Conservation (phyloP, 2,888 invertebrate species). For the Dasypolia templi region DNA sequence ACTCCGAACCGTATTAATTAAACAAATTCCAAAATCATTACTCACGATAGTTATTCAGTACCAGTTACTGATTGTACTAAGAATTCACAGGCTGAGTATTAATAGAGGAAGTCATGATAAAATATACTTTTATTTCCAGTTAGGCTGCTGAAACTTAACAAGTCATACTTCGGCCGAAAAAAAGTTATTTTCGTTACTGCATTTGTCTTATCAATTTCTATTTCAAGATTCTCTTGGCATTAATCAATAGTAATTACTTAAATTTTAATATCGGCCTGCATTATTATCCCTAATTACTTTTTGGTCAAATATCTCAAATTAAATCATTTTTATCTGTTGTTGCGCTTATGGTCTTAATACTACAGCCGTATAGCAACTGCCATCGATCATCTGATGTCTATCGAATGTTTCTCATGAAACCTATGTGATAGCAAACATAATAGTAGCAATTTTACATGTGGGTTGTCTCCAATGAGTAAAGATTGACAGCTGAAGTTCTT, state of each 20-base stretch:
- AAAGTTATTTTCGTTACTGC: neutral
- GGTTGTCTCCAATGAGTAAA: slow-evolving; percentile 12
- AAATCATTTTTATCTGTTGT: slow-evolving; percentile 14
- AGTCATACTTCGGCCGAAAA: neutral
- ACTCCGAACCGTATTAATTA: slow-evolving; percentile 67
- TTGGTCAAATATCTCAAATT: neutral
- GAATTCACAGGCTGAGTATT: slow-evolving; percentile 25
- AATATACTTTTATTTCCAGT: slow-evolving; percentile 14
- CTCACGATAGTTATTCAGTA: slow-evolving; percentile 56
- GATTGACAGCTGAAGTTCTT: slow-evolving; percentile 10
- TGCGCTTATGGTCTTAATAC: neutral
- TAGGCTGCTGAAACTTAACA: neutral
- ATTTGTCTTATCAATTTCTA: neutral
- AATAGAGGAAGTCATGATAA: slow-evolving; percentile 11
- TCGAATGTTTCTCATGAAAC: slow-evolving; percentile 20
- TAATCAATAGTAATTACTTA: neutral
- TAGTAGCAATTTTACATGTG: slow-evolving; percentile 15
- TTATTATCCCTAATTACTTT: neutral
- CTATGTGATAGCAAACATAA: slow-evolving; percentile 23
- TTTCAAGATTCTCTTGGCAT: neutral
- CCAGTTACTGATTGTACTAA: slow-evolving; percentile 45
- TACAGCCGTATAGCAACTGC: neutral
- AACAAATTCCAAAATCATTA: slow-evolving; percentile 66
- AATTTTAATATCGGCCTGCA: neutral
- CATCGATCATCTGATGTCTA: slow-evolving; percentile 28